Base-by-base conservation (phyloP, 2,888 invertebrate genomes). In the Macrosoma leucophasiata region DNA sequence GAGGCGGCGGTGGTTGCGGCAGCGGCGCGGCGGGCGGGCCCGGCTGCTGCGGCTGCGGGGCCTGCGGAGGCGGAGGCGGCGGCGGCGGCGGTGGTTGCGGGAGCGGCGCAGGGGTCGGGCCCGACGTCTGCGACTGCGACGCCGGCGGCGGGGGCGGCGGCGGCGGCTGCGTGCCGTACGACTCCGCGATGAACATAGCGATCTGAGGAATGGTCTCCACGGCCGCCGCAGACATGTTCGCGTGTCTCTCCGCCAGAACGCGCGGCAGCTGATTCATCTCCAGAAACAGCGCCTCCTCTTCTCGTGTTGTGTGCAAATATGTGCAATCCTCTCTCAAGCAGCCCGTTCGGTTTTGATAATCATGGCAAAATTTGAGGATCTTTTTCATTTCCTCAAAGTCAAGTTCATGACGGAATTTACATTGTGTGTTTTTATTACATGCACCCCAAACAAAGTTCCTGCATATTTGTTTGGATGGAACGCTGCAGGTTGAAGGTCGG, bases 361-460 rank as follows among this genome's bases (percentile, higher is more conserved):
- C 71, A 50, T 77, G 77, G 30, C 82, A 82, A 38, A 82, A 81
- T 31, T 62, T 65, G 2, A 82, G 41, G 7, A 68, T 69, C 1
- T 56, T 52, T 58, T 66, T 69, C 74, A 81, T 75, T 14, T 58
- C 62, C 4, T 72, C 64, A 5, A 64, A 50, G n/a, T 71, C 64
- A 10, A 75, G 47, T 14, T 70, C 68, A 33, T 79, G 78, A 0
- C 64, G 53, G 41, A 60, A 75, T 45, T 36, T 73, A 43, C 81
- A 82, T 28, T 63, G 62, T 0, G 56, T 21, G 7, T 62, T 60
- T 50, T 74, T 76, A 1, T 47, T 49, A 31, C 81, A 82, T 3
- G 62, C 71, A 2, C 78, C 82, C 78, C 79, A 76, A 2, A 77
- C 57, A 39, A 57, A 79, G 35, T 77, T 63, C 2, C 75, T 55